phyloP scores from a whole-genome alignment of 2,797 vertebrate species.

The Leptatherina wallacei region DNA sequence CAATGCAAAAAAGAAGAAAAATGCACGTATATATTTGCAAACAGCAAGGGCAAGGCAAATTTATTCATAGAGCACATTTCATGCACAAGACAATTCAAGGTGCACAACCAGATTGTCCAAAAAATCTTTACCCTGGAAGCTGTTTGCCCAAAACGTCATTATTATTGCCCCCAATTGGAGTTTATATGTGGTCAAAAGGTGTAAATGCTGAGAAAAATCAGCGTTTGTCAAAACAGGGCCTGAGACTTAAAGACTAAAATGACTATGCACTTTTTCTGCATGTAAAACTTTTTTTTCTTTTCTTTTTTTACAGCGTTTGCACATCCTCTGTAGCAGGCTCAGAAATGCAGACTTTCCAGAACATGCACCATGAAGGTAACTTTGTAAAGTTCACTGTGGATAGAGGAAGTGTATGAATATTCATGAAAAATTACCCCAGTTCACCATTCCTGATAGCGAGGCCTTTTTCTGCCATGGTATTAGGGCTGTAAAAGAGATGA shows the following conservation, averaged over 20 bases:
- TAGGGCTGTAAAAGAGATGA: slow-evolving; percentile 80
- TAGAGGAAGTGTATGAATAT: slow-evolving; percentile 77
- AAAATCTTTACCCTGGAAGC: neutral
- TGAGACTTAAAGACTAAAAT: neutral
- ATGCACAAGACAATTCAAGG: too few relatives aligned
- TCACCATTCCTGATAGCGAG: slow-evolving; percentile 65
- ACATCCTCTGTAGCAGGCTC: slow-evolving; percentile 12
- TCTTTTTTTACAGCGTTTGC: slow-evolving; percentile 6
- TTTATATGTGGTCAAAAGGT: neutral
- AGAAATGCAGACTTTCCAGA: slow-evolving; percentile 43
- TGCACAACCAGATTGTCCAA: too few relatives aligned
- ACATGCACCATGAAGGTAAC: slow-evolving; percentile 82
- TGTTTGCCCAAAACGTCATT: neutral
- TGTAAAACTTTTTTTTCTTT: slow-evolving; percentile 1
- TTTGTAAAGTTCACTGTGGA: slow-evolving; percentile 79
- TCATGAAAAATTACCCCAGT: slow-evolving; percentile 80
- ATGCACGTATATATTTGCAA: too few relatives aligned
- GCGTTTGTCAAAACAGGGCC: neutral
- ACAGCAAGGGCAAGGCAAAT: too few relatives aligned
- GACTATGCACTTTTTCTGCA: neutral
- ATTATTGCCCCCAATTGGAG: neutral
- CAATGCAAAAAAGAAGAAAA: too few relatives aligned
- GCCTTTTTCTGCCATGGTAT: slow-evolving; percentile 65
- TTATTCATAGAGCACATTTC: too few relatives aligned
- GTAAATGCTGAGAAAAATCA: neutral